Base-by-base conservation (phyloP, 2,113 vertebrate genomes). In the Eclectus roratus region DNA sequence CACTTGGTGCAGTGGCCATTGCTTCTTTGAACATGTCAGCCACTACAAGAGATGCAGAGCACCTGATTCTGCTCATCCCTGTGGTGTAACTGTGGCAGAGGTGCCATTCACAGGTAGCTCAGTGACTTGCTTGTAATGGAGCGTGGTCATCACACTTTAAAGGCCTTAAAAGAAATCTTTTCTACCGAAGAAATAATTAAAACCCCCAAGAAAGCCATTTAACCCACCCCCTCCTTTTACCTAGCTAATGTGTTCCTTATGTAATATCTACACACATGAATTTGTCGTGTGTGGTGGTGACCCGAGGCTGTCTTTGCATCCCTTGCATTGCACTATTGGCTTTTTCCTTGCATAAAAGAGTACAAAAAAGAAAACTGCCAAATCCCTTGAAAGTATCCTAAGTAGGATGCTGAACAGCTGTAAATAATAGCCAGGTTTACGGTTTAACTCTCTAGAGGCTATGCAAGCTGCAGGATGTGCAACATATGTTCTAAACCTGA, bases 281-380 rank as follows among this genome's bases (percentile, higher is more conserved):
- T 89, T 91, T 91, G 83, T 90, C 69, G 33, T 71, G 58, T 76
- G 92, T 93, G 80, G 44, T 72, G 77, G 68, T 91, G 60, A 71
- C 93, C 92, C 1, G n/a, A 70, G 90, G 93, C 90, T 78, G 8
- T 88, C 76, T 86, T 88, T 88, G 80, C 44, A 91, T 69, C 69
- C 50, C 17, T 89, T n/a, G 55, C 3, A 0, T 78, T 84, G 65
- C 85, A 58, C 1, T 71, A 33, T 41, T 91, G 84, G 43, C 55
- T 96, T 93, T 92, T 92, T n/a, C 43, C 72, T 95, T 81, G 49
- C 53, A 58, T 74, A 39, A 88, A 91, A 71, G 73, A 41, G 17
- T 80, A 88, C 43, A 13, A 69, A 77, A 89, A 79, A 79, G 6
- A 50, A 63, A 68, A 31, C 49, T 71, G 24, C 78, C 43, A 61